Evolutionary conservation across 2,113 vertebrate species (phyloP).

Genomic region (Atlantisia rogersi): DNA sequence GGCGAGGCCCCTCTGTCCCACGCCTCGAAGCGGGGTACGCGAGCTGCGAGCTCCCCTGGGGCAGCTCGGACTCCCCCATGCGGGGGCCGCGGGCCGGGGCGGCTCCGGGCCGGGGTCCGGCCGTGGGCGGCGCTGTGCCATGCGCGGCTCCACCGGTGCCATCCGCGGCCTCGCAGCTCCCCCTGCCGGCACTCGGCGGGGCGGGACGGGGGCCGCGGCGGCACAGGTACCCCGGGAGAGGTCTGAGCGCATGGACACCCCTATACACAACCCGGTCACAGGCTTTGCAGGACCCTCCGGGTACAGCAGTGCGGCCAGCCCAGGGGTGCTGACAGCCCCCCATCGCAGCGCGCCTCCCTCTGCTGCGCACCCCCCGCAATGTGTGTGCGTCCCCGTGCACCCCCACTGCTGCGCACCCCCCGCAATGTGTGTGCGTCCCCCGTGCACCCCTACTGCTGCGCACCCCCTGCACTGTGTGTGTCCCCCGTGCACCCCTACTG

Average conservation of each 20-base stretch:
- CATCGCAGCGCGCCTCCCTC: not conserved
- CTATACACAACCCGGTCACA: too few species aligned
- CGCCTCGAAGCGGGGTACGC: fast-evolving
- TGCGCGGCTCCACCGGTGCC: not conserved
- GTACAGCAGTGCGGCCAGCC: not conserved
- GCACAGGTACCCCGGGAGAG: too few species aligned
- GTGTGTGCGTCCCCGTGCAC: too few species aligned
- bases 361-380: not conserved
- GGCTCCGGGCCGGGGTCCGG: not conserved
- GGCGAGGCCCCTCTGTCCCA: not conserved
- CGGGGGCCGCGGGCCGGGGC: not conserved
- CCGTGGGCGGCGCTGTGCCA: not conserved
- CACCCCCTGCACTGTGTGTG: not conserved
- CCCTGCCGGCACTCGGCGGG: not conserved
- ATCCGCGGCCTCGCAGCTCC: not conserved
- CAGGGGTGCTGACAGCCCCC: not conserved
- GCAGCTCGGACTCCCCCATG: too few species aligned
- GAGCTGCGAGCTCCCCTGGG: not conserved
- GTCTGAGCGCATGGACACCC: not conserved
- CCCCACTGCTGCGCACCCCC: too few species aligned
- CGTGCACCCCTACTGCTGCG: not conserved
- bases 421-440: too few species aligned
- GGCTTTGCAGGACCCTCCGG: not conserved
- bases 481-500: not conserved
- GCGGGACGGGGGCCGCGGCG: too few species aligned